A percentile compares a stretch with the other conserved stretches of the same genome.
These are phyloP conservation scores for Alligator sinensis DNA, from an alignment of 2,113 vertebrate genomes.

Conservation along the genomic window DNA sequence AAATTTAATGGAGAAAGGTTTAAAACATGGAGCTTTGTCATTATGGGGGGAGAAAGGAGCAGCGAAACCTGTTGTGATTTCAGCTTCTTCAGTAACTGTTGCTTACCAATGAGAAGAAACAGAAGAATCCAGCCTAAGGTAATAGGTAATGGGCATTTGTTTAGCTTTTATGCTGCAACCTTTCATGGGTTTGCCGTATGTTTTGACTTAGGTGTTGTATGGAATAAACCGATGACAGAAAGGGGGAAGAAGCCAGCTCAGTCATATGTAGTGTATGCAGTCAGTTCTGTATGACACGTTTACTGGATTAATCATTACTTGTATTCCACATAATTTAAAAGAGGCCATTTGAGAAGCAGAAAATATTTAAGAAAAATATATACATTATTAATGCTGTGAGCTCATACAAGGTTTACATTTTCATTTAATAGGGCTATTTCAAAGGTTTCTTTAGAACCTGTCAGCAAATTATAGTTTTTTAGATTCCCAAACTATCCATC, in stretches of 20 bases:
- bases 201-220: neutral
- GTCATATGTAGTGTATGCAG: neutral
- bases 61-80: constrained; percentile 41
- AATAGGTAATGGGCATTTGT: constrained; percentile 9
- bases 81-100: constrained; percentile 45
- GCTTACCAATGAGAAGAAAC: constrained; percentile 47
- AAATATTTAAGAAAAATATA: neutral
- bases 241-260: neutral
- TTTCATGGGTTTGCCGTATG: neutral
- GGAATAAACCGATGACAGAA: neutral
- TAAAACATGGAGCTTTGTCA: constrained; percentile 31
- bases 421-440: neutral
- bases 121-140: constrained; percentile 62
- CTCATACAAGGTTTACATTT: neutral
- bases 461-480: neutral
- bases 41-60: constrained; percentile 49
- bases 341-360: neutral
- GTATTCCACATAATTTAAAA: neutral
- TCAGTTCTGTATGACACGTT: neutral
- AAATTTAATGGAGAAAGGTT: constrained; percentile 17
- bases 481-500: neutral
- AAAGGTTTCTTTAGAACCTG: neutral
- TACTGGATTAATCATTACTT: neutral
- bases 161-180: neutral
- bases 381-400: neutral